Conservation (phyloP, 2,888 invertebrate species). For the Volucella bombylans region DNA sequence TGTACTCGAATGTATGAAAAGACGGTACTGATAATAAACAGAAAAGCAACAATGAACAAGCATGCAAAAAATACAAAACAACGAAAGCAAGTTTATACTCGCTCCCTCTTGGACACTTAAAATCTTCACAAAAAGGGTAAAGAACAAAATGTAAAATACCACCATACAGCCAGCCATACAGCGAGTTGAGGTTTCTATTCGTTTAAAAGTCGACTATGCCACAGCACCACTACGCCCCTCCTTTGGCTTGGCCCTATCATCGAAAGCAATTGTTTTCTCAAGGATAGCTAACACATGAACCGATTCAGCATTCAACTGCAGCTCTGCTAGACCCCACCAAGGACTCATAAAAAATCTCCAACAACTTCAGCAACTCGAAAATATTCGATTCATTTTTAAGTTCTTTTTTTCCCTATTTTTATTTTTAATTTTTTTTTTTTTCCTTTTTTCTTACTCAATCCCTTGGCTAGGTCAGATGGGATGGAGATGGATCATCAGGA, state of each 20-base stretch:
- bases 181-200: conserved; percentile 31
- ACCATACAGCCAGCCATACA: conserved; percentile 33
- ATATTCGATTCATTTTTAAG: conserved; percentile 69
- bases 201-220: conserved; percentile 21
- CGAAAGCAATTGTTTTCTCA: conserved; percentile 65
- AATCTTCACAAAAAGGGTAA: conserved; percentile 27
- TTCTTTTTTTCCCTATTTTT: conserved; percentile 12
- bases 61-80: conserved; percentile 51
- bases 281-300: conserved; percentile 66
- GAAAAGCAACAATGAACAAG: conserved; percentile 59
- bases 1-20: conserved; percentile 41
- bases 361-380: conserved; percentile 59
- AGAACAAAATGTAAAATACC: conserved; percentile 1
- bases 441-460: conserved; percentile 24
- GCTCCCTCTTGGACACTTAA: conserved; percentile 51
- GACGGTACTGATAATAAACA: conserved; percentile 58
- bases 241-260: conserved; percentile 39
- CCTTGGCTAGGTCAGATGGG: conserved; percentile 31
- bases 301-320: conserved; percentile 30
- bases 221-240: conserved; percentile 19
- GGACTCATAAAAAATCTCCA: conserved; percentile 64
- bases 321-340: conserved; percentile 41
- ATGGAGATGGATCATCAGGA: conserved; percentile 55
- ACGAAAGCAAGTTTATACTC: conserved; percentile 44
- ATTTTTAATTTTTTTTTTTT: neutral